Evolutionary conservation across 2,797 vertebrate species (phyloP), one percentile per base, ranked within the genome.

Genomic region (Perodicticus potto): DNA sequence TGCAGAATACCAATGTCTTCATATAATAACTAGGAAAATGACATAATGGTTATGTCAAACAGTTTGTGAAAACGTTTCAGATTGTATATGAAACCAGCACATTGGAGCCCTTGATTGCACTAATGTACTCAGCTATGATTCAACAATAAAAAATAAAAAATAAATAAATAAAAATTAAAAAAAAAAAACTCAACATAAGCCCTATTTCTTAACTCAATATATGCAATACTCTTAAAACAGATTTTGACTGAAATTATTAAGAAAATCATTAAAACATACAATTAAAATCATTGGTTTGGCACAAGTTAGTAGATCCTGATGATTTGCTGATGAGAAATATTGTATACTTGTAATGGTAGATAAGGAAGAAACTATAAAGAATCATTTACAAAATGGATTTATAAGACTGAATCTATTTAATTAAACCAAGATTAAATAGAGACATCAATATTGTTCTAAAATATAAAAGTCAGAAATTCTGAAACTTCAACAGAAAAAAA

Each of bases 201-300:
- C 37, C 63, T 82, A 25, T 80, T 57, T 55, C 72, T 84, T 90
- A 77, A 82, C 86, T 89, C 49, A 59, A 53, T 61, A 86, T 61
- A 67, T 45, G 77, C 93, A 91, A 32, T 89, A 17, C n/a, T 45
- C 27, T 27, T 78, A 61, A 84, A 70, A 11, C 12, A 45, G 43
- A 91, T 91, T 84, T 94, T 95, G 74, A 88, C 40, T 88, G 34
- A 94, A 77, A 86, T 89, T 55, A 77, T 76, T 93, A 76, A 83
- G 77, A 65, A 96, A 87, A 83, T 77, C 22, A 92, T 86, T 77
- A 23, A 37, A 70, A 94, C 93, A 3, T 53, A 1, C 29, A 77
- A 14, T 72, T 72, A 86, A 45, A 27, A 7, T 70, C 85, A n/a
- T 12, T 34, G 2, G 10, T 61, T 95, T 70, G 61, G 29, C 34